Percentiles rank a stretch among this genome's conserved stretches.
phyloP scores from a whole-genome alignment of 2,888 invertebrate genomes.

The Drosophila mimetica region DNA sequence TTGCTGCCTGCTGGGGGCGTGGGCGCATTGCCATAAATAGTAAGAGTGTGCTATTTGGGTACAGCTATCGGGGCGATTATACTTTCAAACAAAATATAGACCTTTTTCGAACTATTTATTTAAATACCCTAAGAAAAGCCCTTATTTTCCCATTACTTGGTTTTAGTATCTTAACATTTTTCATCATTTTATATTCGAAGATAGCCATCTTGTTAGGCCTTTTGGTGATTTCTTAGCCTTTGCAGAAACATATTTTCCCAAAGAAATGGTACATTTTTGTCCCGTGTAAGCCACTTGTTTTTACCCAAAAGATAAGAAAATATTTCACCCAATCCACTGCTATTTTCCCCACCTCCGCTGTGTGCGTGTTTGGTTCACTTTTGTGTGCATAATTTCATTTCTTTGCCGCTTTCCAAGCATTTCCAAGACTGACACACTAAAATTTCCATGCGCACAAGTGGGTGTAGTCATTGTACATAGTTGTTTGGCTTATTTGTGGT shows the following conservation, averaged over 20 bases:
- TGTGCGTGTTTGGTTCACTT: slow-evolving; percentile 11
- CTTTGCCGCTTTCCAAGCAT: slow-evolving; percentile 40
- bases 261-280: neutral
- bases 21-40: slow-evolving; percentile 30
- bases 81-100: neutral
- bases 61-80: neutral
- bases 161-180: too few species aligned
- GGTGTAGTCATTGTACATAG: slow-evolving; percentile 28
- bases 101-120: too few species aligned
- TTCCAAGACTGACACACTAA: slow-evolving; percentile 55
- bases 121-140: too few species aligned
- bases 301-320: neutral
- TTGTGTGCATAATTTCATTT: slow-evolving; percentile 29
- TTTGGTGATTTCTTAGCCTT: too few species aligned
- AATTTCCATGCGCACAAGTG: slow-evolving; percentile 55
- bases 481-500: slow-evolving; percentile 15
- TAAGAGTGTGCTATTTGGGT: slow-evolving; percentile 16
- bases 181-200: too few species aligned
- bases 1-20: slow-evolving; percentile 21
- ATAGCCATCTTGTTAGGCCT: too few species aligned
- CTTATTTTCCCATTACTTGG: too few species aligned
- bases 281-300: slow-evolving; percentile 4
- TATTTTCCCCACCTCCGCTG: slow-evolving; percentile 9
- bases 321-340: neutral
- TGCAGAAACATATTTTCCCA: too few species aligned